Evolutionary conservation across 1,140 invertebrate species (phyloP), one percentile per base, ranked within the genome.

Genomic region (Leptinotarsa texana): DNA sequence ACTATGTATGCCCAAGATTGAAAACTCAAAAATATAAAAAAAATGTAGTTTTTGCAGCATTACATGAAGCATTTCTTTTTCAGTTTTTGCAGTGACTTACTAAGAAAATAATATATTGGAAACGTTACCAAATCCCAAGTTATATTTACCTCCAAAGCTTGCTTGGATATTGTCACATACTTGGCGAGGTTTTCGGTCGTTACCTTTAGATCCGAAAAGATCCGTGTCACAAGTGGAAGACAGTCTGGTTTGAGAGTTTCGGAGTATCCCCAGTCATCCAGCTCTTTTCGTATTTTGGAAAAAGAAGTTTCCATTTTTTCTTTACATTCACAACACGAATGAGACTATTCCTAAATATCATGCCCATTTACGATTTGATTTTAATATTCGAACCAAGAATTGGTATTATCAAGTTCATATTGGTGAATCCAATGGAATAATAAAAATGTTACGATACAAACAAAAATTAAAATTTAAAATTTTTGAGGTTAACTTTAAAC

Each of bases 181-280:
- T 94, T 91, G 80, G 93, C 91, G 42, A 95, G 85, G 82, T 91
- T 94, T 70, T 92, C 90, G 33, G 93, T 95, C 21, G 93, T 94
- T 82, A 93, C 90, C 71, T 94, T 85, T 68, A 95, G 87, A 86
- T 95, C 94, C 70, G 89, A 89, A 73, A 94, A 83, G 74, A 95
- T 84, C 83, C 89, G 90, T 86, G 94, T 92, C 75, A 94, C 91
- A 72, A 95, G 85, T 63, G 92, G 91, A 42, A 94, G 84, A 76
- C 90, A 90, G 78, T 95, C 94, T 22, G 91, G 81, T 2, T 90
- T 88, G 65, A 95, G 86, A n/a, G 87, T 84, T 83, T 94, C 91
- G 73, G 88, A 89, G 83, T 95, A 95, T 18, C 94, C 94, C 72
- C 95, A 87, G 71, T 88, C 87, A 83, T 92, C 90, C 63, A 93